Conservation (phyloP, 2,797 vertebrate genomes). For the Limnodromus scolopaceus region DNA sequence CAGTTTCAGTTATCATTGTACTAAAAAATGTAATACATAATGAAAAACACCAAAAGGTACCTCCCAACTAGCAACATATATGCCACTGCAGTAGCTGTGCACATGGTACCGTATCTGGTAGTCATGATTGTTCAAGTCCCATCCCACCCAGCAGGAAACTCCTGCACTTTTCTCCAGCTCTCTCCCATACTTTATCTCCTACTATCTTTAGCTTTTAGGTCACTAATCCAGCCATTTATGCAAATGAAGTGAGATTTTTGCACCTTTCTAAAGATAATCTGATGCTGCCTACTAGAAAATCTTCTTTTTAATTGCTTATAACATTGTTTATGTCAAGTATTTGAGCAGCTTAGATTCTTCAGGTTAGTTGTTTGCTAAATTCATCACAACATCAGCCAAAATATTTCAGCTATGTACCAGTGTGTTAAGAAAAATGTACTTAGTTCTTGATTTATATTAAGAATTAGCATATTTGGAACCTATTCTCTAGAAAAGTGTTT, state of each 20-base stretch:
- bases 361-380: neutral
- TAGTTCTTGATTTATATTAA: neutral
- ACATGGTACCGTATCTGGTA: accelerated
- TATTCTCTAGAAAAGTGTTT: neutral
- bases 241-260: neutral
- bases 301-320: neutral
- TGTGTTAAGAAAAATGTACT: neutral
- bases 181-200: neutral
- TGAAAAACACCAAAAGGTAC: neutral
- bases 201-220: neutral
- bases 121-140: neutral
- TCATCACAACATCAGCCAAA: neutral
- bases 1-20: neutral
- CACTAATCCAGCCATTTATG: neutral
- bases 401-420: neutral
- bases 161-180: neutral
- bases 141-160: neutral
- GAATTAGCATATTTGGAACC: neutral
- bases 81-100: neutral
- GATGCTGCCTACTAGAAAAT: neutral
- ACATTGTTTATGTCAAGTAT: neutral
- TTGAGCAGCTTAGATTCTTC: neutral
- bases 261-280: neutral
- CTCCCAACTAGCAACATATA: neutral
- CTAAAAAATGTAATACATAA: neutral